Conservation (phyloP, 2,113 vertebrate genomes). For the Dicrurus megarhynchus region DNA sequence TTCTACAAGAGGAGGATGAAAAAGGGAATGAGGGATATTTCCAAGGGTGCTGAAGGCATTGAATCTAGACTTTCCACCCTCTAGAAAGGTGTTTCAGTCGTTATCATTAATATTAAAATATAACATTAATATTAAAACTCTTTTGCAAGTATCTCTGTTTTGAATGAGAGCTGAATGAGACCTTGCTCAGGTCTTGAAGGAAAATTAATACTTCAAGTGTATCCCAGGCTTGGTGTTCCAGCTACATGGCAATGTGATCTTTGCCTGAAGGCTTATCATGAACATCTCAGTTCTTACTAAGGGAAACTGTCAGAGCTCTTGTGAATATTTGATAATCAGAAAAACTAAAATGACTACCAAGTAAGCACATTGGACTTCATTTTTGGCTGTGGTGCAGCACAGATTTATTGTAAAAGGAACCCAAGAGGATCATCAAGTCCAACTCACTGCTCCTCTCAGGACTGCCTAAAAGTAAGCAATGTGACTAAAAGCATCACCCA, state of each 20-base stretch:
- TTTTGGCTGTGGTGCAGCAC: background rate
- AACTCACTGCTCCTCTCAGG: background rate
- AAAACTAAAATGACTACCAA: background rate
- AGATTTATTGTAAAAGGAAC: background rate
- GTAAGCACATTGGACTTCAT: background rate
- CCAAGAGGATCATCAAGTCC: background rate
- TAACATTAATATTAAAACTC: background rate
- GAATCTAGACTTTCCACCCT: background rate
- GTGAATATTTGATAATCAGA: background rate
- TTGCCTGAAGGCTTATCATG: background rate
- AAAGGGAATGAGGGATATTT: fast-evolving
- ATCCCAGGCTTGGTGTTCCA: background rate
- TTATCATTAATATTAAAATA: background rate
- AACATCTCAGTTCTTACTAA: background rate
- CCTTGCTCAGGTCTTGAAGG: background rate
- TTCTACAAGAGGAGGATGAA: background rate
- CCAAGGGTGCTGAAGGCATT: background rate
- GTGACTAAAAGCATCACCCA: background rate
- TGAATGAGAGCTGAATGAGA: background rate
- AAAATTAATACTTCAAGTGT: background rate
- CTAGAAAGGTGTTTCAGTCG: background rate
- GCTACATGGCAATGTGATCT: background rate
- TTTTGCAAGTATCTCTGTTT: background rate
- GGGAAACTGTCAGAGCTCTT: background rate
- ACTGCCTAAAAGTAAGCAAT: background rate